Percentiles rank a stretch among this genome's conserved stretches.
These are phyloP conservation scores for Oryzias dopingdopingensis DNA, from an alignment of 2,797 vertebrate species.

Conservation along the genomic window DNA sequence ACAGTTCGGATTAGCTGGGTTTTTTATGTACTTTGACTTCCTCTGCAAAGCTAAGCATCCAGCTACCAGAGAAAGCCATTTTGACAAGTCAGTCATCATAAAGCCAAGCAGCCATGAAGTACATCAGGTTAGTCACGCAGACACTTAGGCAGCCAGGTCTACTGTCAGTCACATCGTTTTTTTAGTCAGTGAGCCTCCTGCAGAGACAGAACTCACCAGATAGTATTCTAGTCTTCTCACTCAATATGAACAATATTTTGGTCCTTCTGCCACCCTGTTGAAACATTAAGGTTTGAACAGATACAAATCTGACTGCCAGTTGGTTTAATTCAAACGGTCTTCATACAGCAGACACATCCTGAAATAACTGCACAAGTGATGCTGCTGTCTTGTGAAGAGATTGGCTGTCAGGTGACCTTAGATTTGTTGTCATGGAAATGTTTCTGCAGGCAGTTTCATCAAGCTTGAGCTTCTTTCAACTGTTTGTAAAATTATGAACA, in stretches of 20 bases:
- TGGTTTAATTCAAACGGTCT: constrained; percentile 5
- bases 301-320: constrained; percentile 5
- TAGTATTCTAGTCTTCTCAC: constrained; percentile 8
- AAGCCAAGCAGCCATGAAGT: constrained; percentile 19
- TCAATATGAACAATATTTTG: constrained; percentile 8
- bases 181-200: constrained; percentile 4
- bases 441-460: neutral
- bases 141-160: constrained; percentile 16
- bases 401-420: constrained; percentile 4
- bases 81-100: constrained; percentile 20
- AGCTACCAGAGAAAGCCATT: constrained; percentile 16
- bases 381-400: neutral
- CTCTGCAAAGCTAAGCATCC: constrained; percentile 42
- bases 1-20: constrained; percentile 32
- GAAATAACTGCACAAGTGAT: neutral
- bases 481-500: too few species aligned
- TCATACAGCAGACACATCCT: neutral
- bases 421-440: constrained; percentile 12
- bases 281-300: constrained; percentile 4
- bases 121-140: constrained; percentile 36
- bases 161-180: constrained; percentile 19
- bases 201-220: constrained; percentile 10
- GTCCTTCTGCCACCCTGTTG: neutral
- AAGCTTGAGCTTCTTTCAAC: neutral
- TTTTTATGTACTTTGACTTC: constrained; percentile 33